A percentile compares a stretch with the other conserved stretches of the same genome.
Evolutionary conservation across 2,113 vertebrate genomes (phyloP).

Genomic region (Microcebus tavaratra): DNA sequence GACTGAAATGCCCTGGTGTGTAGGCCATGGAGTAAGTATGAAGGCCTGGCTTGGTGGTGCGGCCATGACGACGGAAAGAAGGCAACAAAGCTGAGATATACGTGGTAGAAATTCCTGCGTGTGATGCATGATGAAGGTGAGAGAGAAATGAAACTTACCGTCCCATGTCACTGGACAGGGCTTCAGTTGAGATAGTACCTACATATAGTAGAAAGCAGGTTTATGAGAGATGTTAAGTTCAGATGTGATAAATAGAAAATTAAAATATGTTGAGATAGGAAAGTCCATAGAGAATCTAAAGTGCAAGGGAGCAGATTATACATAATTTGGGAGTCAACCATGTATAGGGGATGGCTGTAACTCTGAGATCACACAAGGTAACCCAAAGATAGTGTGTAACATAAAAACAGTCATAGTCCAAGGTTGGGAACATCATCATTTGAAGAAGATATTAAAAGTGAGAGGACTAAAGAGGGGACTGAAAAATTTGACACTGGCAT

Average conservation of each 20-base stretch:
- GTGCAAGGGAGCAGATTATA: not conserved
- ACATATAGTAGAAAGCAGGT: not conserved
- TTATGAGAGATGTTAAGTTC: not conserved
- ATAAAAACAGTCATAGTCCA: not conserved
- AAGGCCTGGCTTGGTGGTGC: not conserved
- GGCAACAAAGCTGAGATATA: not conserved
- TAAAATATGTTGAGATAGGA: not conserved
- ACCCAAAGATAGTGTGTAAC: not conserved
- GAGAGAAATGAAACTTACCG: not conserved
- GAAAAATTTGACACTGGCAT: not conserved
- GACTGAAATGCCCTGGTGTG: not conserved
- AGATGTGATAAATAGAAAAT: not conserved
- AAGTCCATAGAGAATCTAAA: not conserved
- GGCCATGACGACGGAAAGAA: not conserved
- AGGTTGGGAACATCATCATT: not conserved
- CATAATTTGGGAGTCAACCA: not conserved
- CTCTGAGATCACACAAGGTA: not conserved
- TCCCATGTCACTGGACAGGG: not conserved
- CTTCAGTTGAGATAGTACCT: not conserved
- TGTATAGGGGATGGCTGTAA: not conserved
- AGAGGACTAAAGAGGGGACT: not conserved
- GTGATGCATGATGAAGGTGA: not conserved
- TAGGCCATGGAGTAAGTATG: not conserved
- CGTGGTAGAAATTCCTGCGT: not conserved
- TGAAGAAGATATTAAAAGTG: not conserved